Base-by-base conservation (phyloP, 2,797 vertebrate species). In the Eulemur rubriventer region DNA sequence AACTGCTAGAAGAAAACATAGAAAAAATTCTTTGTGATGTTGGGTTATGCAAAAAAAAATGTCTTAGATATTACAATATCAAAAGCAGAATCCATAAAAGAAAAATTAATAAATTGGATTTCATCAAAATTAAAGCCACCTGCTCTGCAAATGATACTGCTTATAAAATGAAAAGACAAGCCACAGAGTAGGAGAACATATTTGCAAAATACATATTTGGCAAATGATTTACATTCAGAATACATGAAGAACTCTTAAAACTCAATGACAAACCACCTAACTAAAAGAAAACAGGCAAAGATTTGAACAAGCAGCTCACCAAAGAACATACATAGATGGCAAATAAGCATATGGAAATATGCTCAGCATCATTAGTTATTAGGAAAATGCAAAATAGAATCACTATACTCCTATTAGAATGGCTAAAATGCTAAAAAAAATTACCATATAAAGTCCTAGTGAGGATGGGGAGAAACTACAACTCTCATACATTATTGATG, bases 141-240 rank as follows among this genome's bases (percentile, higher is more conserved):
- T 83, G 41, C 52, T 86, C 63, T 80, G 22, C 46, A 83, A 88
- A 93, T 81, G 70, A 67, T 26, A 84, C 57, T 11, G 30, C 61
- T 88, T 88, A 80, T 87, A 48, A 93, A 83, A 95, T 73, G 22
- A 67, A 81, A 92, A 88, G 63, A 90, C 11, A 87, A 83, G 20
- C 52, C 30, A n/a, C 16, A 79, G 48, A 33, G 46, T 78, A 94
- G 38, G 95, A 73, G 72, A 80, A 78, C 3, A 26, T 81, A 63
- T 70, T 65, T 96, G 46, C 38, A 65, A 94, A 94, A 92, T 22
- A 73, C 6, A 7, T 59, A 85, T 55, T 73, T 67, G 55, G 65
- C 55, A 94, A 87, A 78, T 80, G 24, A 63, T 28, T 43, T 89
- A 50, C 76, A 86, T 72, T 90, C 61, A 83, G 70, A 82, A 63